Conservation (phyloP, 2,797 vertebrate species). For the Prionace glauca region DNA sequence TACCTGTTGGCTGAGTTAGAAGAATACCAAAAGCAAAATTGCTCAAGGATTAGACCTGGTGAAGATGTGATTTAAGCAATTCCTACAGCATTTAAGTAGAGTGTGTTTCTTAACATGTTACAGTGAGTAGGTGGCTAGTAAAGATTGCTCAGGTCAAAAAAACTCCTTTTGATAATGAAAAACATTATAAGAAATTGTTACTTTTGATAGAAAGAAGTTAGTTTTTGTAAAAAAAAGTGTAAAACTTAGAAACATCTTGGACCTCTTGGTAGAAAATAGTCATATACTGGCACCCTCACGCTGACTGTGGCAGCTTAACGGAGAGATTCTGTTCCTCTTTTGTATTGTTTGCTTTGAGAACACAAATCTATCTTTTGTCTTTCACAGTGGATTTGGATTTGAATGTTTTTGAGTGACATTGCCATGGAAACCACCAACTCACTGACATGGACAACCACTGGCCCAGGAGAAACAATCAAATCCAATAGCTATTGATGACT, state of each 20-base stretch:
- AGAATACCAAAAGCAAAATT: not conserved
- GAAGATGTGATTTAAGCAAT: not conserved
- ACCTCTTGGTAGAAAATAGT: not conserved
- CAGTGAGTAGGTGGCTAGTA: not conserved
- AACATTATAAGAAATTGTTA: not conserved
- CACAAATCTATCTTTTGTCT: not conserved
- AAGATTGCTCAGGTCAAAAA: constrained; percentile 29
- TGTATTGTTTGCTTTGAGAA: not conserved
- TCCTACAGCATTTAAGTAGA: not conserved
- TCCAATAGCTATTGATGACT: not conserved
- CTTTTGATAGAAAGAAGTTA: constrained; percentile 20
- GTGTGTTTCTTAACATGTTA: not conserved
- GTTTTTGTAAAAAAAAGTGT: not conserved
- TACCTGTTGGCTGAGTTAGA: not conserved
- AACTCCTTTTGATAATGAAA: not conserved
- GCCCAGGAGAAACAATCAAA: not conserved
- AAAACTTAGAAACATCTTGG: not conserved
- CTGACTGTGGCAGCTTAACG: not conserved
- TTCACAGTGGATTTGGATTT: not conserved
- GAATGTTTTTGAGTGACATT: not conserved
- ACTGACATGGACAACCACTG: too few relatives aligned
- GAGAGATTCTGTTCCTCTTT: not conserved
- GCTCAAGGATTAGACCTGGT: not conserved
- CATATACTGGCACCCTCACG: not conserved
- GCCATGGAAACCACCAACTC: not conserved